These are phyloP conservation scores for Synodontis membranacea DNA, from an alignment of 2,113 vertebrate species.

Conservation along the genomic window DNA sequence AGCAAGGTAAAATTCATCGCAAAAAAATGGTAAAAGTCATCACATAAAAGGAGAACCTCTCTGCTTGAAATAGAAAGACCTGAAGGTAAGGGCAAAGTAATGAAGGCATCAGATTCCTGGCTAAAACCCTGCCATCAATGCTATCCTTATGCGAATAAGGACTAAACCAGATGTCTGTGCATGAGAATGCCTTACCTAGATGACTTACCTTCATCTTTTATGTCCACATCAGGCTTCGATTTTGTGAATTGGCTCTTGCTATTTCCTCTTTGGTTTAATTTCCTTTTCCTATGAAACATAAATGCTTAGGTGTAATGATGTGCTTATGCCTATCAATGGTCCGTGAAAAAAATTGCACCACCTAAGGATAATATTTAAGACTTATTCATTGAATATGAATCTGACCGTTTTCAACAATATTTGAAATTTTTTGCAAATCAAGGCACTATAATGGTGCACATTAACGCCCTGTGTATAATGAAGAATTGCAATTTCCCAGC, in stretches of 20 bases:
- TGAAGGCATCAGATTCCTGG: slow-evolving; percentile 54
- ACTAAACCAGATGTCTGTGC: slow-evolving; percentile 63
- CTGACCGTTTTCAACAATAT: neutral
- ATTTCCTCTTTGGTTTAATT: slow-evolving; percentile 56
- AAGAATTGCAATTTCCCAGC: neutral
- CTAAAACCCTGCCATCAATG: slow-evolving; percentile 51
- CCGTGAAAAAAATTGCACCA: slow-evolving; percentile 33
- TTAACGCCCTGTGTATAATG: neutral
- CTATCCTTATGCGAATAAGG: slow-evolving; percentile 49
- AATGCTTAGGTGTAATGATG: slow-evolving; percentile 47
- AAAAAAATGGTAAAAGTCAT: slow-evolving; percentile 37
- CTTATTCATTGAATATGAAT: slow-evolving; percentile 3
- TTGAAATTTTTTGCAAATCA: neutral
- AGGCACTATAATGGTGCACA: neutral
- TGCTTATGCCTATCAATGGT: slow-evolving; percentile 1
- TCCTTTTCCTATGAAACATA: slow-evolving; percentile 58
- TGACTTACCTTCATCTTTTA: slow-evolving; percentile 53
- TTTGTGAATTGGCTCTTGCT: slow-evolving; percentile 54
- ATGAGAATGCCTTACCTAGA: slow-evolving; percentile 53
- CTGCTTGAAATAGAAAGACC: slow-evolving; percentile 40
- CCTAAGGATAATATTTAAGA: slow-evolving; percentile 21
- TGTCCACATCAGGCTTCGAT: slow-evolving; percentile 62
- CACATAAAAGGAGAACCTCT: slow-evolving; percentile 42
- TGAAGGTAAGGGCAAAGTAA: slow-evolving; percentile 50
- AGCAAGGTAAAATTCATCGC: slow-evolving; percentile 39